A percentile compares a stretch with the other conserved stretches of the same genome.
phyloP scores from a whole-genome alignment of 2,888 invertebrate species.

The Pammene aurita region DNA sequence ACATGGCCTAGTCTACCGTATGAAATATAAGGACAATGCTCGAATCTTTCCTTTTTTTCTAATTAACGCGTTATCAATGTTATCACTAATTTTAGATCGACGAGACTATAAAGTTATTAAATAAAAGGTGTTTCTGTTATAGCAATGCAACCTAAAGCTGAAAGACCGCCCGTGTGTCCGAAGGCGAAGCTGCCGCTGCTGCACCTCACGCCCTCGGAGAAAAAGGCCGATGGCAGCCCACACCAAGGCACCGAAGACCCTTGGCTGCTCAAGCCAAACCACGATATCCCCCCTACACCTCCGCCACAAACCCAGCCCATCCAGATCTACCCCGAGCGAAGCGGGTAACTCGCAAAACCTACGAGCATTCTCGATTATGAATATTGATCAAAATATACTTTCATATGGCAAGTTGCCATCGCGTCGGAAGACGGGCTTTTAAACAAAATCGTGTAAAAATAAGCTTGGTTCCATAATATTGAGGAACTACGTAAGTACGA shows the following conservation, averaged over 20 bases:
- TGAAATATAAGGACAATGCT: too few species aligned
- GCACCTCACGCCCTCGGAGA: conserved; percentile 71
- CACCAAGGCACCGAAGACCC: conserved; percentile 61
- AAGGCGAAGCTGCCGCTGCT: conserved; percentile 66
- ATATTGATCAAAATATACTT: conserved; percentile 53
- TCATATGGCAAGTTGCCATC: conserved; percentile 77
- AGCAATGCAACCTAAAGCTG: conserved; percentile 76
- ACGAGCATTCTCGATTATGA: conserved; percentile 49
- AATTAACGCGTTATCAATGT: too few species aligned
- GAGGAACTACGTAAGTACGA: conserved; percentile 62
- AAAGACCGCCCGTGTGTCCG: conserved; percentile 68
- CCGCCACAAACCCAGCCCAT: conserved; percentile 68
- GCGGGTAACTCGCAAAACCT: conserved; percentile 62
- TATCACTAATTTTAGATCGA: too few species aligned
- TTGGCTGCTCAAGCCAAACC: conserved; percentile 71
- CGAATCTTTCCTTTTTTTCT: too few species aligned
- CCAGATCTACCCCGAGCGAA: conserved; percentile 73
- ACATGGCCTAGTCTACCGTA: too few species aligned
- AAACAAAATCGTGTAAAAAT: conserved; percentile 69
- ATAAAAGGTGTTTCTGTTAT: conserved; percentile 48
- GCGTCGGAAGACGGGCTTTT: conserved; percentile 66
- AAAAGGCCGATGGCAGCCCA: conserved; percentile 57
- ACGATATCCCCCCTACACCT: conserved; percentile 76
- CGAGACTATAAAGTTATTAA: conserved; percentile 30
- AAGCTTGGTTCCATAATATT: conserved; percentile 61